These are phyloP conservation scores for Adineta ricciae DNA, from an alignment of 2,888 invertebrate species.

Conservation along the genomic window DNA sequence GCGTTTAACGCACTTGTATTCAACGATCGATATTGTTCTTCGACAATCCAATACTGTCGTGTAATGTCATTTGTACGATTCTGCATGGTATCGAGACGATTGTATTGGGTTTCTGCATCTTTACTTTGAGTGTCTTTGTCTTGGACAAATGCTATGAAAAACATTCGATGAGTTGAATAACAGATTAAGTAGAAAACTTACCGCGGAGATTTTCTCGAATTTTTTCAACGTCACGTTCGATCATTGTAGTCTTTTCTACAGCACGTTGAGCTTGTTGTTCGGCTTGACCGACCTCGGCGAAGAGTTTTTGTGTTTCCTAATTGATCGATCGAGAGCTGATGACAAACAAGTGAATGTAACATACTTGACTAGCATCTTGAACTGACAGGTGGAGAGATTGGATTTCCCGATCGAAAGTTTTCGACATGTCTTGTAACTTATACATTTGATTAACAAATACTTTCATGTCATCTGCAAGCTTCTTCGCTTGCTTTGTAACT, in stretches of 20 bases:
- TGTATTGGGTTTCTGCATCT: constrained; percentile 20
- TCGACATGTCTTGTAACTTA: constrained; percentile 6
- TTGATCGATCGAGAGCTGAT: not conserved
- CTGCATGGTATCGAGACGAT: not conserved
- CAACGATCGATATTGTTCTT: not conserved
- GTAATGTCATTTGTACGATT: not conserved
- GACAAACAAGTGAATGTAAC: not conserved
- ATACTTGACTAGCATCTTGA: constrained; percentile 11
- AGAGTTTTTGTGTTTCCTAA: not conserved
- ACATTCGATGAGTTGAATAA: no score
- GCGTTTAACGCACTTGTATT: not conserved
- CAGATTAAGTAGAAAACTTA: no score
- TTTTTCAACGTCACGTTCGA: not conserved
- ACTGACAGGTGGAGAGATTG: not conserved
- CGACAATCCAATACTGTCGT: not conserved
- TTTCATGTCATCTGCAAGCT: not conserved
- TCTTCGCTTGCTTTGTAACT: not conserved
- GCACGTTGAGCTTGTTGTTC: not conserved
- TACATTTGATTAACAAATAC: not conserved
- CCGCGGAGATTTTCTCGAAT: constrained; percentile 7
- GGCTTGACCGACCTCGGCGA: not conserved
- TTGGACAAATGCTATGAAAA: constrained; percentile 15
- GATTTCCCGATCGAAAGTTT: not conserved
- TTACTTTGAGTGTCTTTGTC: constrained; percentile 21
- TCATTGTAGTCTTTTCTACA: not conserved